Evolutionary conservation across 2,797 vertebrate genomes (phyloP).

Genomic region (Enteromius afrohamiltoni): DNA sequence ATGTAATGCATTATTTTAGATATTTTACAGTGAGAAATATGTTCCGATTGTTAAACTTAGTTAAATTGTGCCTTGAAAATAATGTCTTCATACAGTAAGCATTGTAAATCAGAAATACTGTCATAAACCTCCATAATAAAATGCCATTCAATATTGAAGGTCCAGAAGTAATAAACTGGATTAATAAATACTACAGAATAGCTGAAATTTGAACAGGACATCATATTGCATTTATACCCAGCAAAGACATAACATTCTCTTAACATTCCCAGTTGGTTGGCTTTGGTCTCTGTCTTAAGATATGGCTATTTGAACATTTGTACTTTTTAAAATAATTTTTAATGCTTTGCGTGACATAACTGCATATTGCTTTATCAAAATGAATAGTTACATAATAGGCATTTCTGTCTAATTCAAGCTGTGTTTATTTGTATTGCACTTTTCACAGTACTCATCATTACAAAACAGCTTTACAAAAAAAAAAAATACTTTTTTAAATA

Average conservation of each 20-base stretch:
- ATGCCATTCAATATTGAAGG: background rate
- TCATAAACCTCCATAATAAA: background rate
- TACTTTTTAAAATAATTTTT: background rate
- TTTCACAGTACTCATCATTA: background rate
- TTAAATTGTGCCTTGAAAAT: background rate
- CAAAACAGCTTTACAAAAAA: background rate
- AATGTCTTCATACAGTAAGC: background rate
- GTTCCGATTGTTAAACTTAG: background rate
- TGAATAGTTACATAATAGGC: background rate
- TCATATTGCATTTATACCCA: background rate
- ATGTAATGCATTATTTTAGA: background rate
- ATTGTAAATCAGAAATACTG: conserved; percentile 15
- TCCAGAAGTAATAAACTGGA: background rate
- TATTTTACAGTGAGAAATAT: background rate
- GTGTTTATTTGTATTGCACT: background rate
- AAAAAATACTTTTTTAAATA: no score
- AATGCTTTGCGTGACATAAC: background rate
- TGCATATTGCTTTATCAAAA: background rate
- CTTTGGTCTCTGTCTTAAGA: background rate
- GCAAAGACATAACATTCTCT: background rate
- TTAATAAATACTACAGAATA: background rate
- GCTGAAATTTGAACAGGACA: background rate
- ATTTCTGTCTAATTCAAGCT: background rate
- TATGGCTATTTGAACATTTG: background rate
- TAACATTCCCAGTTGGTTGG: background rate